Percentiles rank a stretch among this genome's conserved stretches.
phyloP scores from a whole-genome alignment of 2,797 vertebrate species.

The Myiotriccus ornatus region DNA sequence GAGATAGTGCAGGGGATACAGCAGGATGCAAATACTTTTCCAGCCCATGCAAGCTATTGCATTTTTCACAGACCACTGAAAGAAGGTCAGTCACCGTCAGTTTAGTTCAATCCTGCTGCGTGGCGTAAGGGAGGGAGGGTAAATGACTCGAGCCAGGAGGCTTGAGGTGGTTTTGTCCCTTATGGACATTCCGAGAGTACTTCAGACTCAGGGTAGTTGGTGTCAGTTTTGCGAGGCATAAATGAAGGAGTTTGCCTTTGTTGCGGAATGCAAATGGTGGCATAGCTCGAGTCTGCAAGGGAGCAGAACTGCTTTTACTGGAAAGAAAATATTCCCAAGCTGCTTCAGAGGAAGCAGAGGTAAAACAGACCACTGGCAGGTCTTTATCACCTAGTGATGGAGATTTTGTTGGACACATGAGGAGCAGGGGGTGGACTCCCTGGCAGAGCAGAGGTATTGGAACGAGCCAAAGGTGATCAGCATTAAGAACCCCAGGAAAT shows the following conservation, averaged over 20 bases:
- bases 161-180: neutral
- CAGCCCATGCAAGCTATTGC: neutral
- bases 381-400: neutral
- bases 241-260: neutral
- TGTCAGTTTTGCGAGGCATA: neutral
- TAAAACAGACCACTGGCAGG: neutral
- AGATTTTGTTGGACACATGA: neutral
- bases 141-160: neutral
- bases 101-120: neutral
- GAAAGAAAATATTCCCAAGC: neutral
- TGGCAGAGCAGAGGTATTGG: neutral
- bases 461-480: neutral
- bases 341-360: neutral
- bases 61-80: neutral
- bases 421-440: neutral
- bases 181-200: neutral
- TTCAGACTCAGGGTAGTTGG: neutral
- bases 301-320: neutral
- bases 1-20: neutral
- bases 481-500: neutral
- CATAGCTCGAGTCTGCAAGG: neutral
- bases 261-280: neutral
- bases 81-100: neutral
- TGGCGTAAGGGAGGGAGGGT: neutral
- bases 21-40: neutral